These are phyloP conservation scores for Allobates femoralis DNA, from an alignment of 2,797 vertebrate species.

Conservation along the genomic window DNA sequence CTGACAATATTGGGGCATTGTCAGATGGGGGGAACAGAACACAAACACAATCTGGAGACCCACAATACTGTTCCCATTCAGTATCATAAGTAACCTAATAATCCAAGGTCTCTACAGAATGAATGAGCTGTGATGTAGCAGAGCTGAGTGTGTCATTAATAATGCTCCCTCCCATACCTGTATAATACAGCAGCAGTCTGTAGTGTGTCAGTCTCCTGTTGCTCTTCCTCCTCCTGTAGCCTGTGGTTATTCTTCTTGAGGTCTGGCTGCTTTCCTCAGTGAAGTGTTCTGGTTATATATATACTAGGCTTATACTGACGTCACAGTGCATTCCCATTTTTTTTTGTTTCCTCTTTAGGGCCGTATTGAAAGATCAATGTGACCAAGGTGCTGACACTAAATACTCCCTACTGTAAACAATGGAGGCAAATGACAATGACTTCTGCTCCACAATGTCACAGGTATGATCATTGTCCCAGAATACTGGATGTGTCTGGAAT, in stretches of 20 bases:
- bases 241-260: not conserved
- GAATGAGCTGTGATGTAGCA: not conserved
- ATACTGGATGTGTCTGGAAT: too few species aligned
- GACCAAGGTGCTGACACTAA: too few species aligned
- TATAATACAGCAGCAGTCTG: too few species aligned
- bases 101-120: not conserved
- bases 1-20: too few species aligned
- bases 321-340: slow-evolving; percentile 31
- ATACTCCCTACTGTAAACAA: too few species aligned
- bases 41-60: too few species aligned
- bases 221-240: not conserved
- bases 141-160: not conserved
- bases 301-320: slow-evolving; percentile 18
- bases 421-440: too few species aligned
- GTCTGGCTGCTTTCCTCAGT: not conserved
- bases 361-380: too few species aligned
- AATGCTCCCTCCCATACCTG: not conserved
- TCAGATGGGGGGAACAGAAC: too few species aligned
- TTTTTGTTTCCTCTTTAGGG: slow-evolving; percentile 33
- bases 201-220: not conserved
- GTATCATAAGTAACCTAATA: not conserved
- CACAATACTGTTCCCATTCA: not conserved
- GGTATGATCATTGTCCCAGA: too few species aligned
- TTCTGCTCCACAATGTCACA: too few species aligned
- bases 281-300: slow-evolving; percentile 23